Conservation (phyloP, 2,113 vertebrate genomes). For the Heterochromis multidens region DNA sequence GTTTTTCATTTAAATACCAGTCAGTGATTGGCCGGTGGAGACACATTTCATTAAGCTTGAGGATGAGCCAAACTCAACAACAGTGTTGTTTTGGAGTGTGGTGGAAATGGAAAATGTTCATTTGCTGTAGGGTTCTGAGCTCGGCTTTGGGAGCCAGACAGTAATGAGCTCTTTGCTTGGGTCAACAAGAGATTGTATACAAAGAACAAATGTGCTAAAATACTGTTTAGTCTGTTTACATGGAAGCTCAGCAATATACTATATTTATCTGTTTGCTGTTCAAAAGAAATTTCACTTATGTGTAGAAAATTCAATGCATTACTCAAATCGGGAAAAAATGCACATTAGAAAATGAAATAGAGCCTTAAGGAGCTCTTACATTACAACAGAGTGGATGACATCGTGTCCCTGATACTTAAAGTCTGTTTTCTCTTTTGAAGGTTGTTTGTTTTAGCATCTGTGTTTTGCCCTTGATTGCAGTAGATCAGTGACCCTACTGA, state of each 20-base stretch:
- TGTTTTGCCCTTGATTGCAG: background rate
- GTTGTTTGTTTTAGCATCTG: background rate
- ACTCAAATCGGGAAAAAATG: background rate
- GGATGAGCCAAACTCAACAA: slow-evolving; percentile 5
- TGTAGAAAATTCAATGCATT: background rate
- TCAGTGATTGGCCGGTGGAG: slow-evolving; percentile 23
- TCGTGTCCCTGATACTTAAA: background rate
- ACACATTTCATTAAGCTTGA: slow-evolving; percentile 20
- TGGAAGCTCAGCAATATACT: background rate
- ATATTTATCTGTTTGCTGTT: background rate
- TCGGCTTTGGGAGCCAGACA: background rate
- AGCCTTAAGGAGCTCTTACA: background rate
- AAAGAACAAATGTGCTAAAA: background rate
- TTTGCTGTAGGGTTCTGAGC: background rate
- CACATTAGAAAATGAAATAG: background rate
- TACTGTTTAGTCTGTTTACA: background rate
- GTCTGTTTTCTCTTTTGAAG: background rate
- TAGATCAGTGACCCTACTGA: background rate
- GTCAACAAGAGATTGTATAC: background rate
- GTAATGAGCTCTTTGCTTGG: background rate
- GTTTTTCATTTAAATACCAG: slow-evolving; percentile 34
- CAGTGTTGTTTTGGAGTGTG: background rate
- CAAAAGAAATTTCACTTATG: background rate
- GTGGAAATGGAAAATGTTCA: background rate
- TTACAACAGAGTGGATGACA: background rate